Conservation (phyloP, 1,140 invertebrate genomes). For the Megalonaias nervosa region DNA sequence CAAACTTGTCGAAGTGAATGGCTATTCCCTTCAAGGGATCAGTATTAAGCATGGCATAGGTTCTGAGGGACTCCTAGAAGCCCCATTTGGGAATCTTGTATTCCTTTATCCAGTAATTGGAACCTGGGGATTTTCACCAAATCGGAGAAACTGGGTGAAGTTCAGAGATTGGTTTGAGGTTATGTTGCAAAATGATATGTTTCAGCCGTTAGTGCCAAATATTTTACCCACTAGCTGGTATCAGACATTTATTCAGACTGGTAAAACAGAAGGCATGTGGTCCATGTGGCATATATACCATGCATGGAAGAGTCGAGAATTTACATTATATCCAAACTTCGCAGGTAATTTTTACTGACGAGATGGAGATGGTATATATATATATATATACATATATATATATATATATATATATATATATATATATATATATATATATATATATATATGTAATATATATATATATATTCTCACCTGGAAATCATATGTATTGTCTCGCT, state of each 20-base stretch:
- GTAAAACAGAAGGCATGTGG: constrained; percentile 44
- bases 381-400: too few species aligned
- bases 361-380: too few species aligned
- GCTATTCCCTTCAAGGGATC: constrained; percentile 44
- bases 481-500: too few species aligned
- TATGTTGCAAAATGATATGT: constrained; percentile 12
- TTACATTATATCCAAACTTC: constrained; percentile 27
- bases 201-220: constrained; percentile 41
- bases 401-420: too few species aligned
- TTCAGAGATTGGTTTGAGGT: constrained; percentile 48
- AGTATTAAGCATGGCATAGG: constrained; percentile 30
- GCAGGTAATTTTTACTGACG: too few species aligned
- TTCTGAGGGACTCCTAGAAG: not conserved
- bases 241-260: constrained; percentile 12
- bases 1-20: constrained; percentile 34
- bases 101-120: constrained; percentile 49
- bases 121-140: constrained; percentile 55
- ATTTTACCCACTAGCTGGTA: constrained; percentile 41
- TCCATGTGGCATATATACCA: constrained; percentile 59
- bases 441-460: too few species aligned
- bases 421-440: too few species aligned
- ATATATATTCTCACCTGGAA: too few species aligned
- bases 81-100: constrained; percentile 22
- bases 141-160: constrained; percentile 37
- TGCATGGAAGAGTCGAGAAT: constrained; percentile 36